phyloP scores from a whole-genome alignment of 2,888 invertebrate genomes.

The Napeogenes inachia region DNA sequence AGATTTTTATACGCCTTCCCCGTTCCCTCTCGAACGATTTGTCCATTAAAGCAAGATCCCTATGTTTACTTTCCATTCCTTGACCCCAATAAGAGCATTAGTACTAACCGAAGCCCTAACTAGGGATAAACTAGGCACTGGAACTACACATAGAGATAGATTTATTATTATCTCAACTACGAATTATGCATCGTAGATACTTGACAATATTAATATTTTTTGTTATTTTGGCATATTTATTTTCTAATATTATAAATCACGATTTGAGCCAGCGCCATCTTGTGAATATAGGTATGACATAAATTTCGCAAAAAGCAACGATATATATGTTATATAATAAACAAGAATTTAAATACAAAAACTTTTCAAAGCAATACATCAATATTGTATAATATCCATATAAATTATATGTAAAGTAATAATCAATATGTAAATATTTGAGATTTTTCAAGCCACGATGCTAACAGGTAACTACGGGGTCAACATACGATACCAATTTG shows the following conservation, averaged over 20 bases:
- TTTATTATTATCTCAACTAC: neutral
- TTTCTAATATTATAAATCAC: no score
- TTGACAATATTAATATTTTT: no score
- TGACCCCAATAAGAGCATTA: slow-evolving; percentile 23
- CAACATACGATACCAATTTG: slow-evolving; percentile 14
- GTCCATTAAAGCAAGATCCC: slow-evolving; percentile 28
- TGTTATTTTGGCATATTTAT: no score
- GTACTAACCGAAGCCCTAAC: slow-evolving; percentile 19
- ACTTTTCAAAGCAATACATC: no score
- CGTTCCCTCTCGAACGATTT: slow-evolving; percentile 33
- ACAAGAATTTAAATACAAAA: no score
- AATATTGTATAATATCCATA: no score
- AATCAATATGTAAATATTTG: slow-evolving; percentile 10
- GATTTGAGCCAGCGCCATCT: no score
- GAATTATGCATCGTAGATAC: no score
- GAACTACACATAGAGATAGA: neutral
- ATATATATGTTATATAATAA: no score
- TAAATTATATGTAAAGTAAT: neutral
- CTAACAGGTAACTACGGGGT: slow-evolving; percentile 5
- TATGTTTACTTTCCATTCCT: slow-evolving; percentile 25
- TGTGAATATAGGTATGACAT: no score
- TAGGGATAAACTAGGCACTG: neutral
- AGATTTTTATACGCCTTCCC: slow-evolving; percentile 34
- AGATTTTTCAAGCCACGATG: neutral
- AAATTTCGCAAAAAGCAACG: no score